Evolutionary conservation across 2,797 vertebrate genomes (phyloP).

Genomic region (Alcedo atthis): DNA sequence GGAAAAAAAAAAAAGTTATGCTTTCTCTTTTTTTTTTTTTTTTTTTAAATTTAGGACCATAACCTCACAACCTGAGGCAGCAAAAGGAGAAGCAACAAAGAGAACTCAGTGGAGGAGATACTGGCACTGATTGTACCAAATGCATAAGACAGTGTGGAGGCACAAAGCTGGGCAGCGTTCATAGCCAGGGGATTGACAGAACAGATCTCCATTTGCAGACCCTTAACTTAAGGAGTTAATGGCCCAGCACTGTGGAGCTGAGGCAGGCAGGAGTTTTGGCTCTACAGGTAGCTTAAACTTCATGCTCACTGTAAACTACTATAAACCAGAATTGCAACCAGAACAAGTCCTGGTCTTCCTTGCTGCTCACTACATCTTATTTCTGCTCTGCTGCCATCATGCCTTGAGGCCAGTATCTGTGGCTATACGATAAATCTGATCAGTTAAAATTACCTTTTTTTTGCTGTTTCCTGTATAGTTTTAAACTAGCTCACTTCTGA

Average conservation of each 20-base stretch:
- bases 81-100: background rate
- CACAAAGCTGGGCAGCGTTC: background rate
- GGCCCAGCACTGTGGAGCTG: fast-evolving
- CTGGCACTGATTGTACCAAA: background rate
- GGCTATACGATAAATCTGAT: background rate
- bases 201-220: background rate
- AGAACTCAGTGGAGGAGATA: background rate
- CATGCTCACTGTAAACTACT: background rate
- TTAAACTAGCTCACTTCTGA: background rate
- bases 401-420: background rate
- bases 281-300: background rate
- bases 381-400: background rate
- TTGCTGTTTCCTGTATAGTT: background rate
- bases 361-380: fast-evolving
- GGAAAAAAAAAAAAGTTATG: no score
- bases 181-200: background rate
- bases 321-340: background rate
- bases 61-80: background rate
- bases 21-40: no score
- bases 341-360: background rate
- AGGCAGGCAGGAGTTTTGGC: background rate
- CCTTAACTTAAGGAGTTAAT: background rate
- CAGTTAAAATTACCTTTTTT: background rate
- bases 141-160: background rate
- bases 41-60: background rate